Evolutionary conservation across 2,888 invertebrate genomes (phyloP).

Genomic region (Leucoptera coffeella): DNA sequence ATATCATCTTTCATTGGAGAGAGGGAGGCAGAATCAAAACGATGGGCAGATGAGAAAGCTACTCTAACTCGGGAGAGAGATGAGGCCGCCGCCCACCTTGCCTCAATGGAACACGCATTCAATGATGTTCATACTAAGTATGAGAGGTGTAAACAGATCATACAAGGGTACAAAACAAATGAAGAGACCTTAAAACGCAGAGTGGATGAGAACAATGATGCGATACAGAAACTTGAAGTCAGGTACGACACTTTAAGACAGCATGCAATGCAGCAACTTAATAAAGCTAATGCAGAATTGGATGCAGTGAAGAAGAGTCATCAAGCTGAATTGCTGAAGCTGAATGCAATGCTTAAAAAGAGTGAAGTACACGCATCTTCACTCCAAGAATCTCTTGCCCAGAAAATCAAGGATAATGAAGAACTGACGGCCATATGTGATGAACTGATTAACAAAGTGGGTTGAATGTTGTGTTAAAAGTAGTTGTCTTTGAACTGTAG

Average conservation of each 20-base stretch:
- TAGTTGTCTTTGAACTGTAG: too few species aligned
- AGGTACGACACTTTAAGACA: slow-evolving; percentile 82
- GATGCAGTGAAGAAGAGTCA: slow-evolving; percentile 68
- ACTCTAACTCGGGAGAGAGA: slow-evolving; percentile 55
- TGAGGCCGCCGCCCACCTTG: slow-evolving; percentile 57
- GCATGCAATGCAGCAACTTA: slow-evolving; percentile 87
- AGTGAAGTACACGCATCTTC: slow-evolving; percentile 82
- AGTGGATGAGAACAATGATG: slow-evolving; percentile 65
- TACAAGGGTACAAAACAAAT: slow-evolving; percentile 52
- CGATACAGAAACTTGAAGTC: slow-evolving; percentile 70
- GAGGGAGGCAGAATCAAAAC: slow-evolving; percentile 61
- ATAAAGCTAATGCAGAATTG: slow-evolving; percentile 69
- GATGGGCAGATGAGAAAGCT: slow-evolving; percentile 47
- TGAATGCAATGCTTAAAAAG: slow-evolving; percentile 84
- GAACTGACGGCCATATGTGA: slow-evolving; percentile 90
- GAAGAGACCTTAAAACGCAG: slow-evolving; percentile 68
- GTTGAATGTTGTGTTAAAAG: slow-evolving; percentile 13
- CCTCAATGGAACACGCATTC: slow-evolving; percentile 59
- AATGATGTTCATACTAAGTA: slow-evolving; percentile 60
- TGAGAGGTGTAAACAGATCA: slow-evolving; percentile 61
- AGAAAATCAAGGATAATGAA: slow-evolving; percentile 85
- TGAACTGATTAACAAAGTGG: slow-evolving; percentile 72
- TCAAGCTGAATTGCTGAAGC: slow-evolving; percentile 73
- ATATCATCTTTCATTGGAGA: slow-evolving; percentile 70
- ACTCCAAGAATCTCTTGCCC: slow-evolving; percentile 78